phyloP scores from a whole-genome alignment of 2,888 invertebrate genomes.

The Thelaira solivaga region DNA sequence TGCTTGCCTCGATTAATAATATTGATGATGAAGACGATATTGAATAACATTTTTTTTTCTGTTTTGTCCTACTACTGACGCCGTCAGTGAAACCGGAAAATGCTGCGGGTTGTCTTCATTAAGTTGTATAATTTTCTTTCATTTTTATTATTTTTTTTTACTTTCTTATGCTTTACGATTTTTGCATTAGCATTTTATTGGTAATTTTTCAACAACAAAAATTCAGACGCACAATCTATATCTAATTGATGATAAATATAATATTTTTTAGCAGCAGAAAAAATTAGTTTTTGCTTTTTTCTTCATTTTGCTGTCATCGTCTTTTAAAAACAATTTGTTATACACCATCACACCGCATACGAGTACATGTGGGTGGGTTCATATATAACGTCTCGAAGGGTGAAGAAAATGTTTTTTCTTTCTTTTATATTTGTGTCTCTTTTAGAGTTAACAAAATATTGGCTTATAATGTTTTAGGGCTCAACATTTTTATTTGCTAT shows the following conservation, averaged over 20 bases:
- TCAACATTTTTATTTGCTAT: slow-evolving; percentile 46
- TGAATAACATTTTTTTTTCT: slow-evolving; percentile 1
- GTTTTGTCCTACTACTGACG: slow-evolving; percentile 3
- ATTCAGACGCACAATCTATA: slow-evolving; percentile 64
- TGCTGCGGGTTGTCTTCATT: slow-evolving; percentile 70
- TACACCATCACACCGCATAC: no score
- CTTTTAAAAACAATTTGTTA: slow-evolving; percentile 48
- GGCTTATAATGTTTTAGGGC: slow-evolving; percentile 24
- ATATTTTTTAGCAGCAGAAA: slow-evolving; percentile 19
- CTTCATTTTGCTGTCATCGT: background rate
- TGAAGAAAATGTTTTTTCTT: no score
- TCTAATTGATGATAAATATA: slow-evolving; percentile 72
- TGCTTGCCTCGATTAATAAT: slow-evolving; percentile 66
- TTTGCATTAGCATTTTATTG: slow-evolving; percentile 64
- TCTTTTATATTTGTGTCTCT: slow-evolving; percentile 5
- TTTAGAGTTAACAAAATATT: background rate
- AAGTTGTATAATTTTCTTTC: slow-evolving; percentile 36
- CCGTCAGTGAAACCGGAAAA: slow-evolving; percentile 65
- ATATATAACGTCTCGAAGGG: slow-evolving; percentile 1
- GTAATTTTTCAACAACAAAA: slow-evolving; percentile 66
- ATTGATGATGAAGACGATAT: slow-evolving; percentile 34
- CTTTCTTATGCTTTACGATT: no score
- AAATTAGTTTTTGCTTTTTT: background rate
- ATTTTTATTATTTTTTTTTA: no score
- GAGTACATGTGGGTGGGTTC: slow-evolving; percentile 43